Evolutionary conservation across 2,888 invertebrate species (phyloP).

Genomic region (Melanotus villosus): DNA sequence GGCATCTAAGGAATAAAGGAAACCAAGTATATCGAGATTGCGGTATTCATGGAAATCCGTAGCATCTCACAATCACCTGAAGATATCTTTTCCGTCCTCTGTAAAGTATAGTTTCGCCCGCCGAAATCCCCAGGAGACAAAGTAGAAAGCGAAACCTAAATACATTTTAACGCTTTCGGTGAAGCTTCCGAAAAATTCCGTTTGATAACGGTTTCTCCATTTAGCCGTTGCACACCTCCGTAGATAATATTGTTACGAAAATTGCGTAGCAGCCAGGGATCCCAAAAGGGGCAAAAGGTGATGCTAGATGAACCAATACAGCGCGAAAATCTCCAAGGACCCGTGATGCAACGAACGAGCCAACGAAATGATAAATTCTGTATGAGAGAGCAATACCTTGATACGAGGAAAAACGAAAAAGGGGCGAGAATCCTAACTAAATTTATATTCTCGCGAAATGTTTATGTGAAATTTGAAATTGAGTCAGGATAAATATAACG

Average conservation of each 20-base stretch:
- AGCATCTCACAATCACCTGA: slow-evolving; percentile 18
- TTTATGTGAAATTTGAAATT: slow-evolving; percentile 15
- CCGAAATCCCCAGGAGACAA: slow-evolving; percentile 8
- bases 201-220: slow-evolving; percentile 20
- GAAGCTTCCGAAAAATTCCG: slow-evolving; percentile 22
- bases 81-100: slow-evolving; percentile 9
- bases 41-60: not conserved
- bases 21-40: too few relatives aligned
- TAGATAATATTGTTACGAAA: slow-evolving; percentile 35
- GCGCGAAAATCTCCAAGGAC: slow-evolving; percentile 27
- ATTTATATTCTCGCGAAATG: slow-evolving; percentile 9
- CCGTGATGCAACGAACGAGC: slow-evolving; percentile 16
- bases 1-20: too few relatives aligned
- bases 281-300: slow-evolving; percentile 31
- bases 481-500: slow-evolving; percentile 6
- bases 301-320: slow-evolving; percentile 30
- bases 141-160: slow-evolving; percentile 26
- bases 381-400: slow-evolving; percentile 17
- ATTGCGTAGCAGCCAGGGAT: slow-evolving; percentile 26
- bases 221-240: slow-evolving; percentile 12
- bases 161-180: slow-evolving; percentile 28
- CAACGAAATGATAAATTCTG: slow-evolving; percentile 31
- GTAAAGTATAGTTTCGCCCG: not conserved
- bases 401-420: slow-evolving; percentile 4
- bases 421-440: not conserved